Evolutionary conservation across 2,797 vertebrate genomes (phyloP), one percentile per base, ranked within the genome.

Genomic region (Heterohyrax brucei): DNA sequence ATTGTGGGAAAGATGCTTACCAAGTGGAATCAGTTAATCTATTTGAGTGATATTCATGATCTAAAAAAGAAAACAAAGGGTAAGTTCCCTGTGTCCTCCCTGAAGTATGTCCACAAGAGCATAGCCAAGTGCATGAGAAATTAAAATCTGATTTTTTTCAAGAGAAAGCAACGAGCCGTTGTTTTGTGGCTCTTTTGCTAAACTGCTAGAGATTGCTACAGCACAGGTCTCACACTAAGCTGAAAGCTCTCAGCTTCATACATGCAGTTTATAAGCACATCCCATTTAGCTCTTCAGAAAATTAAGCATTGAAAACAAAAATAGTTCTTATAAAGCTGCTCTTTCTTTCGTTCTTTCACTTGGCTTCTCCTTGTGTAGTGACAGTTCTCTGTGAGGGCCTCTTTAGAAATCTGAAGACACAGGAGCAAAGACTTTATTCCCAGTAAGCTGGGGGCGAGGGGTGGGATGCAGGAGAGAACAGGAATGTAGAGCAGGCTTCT

Each of bases 401-500:
- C 70, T 95, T 93, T 92, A 86, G 39, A 95, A 76, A 77, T 61
- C 95, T 75, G 78, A 89, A 66, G 39, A 7, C 68, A 0, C 0
- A 7, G 33, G 28, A 2, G 21, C 24, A 64, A 93, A 33, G 14
- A 96, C 92, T 85, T 62, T 85, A 92, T 83, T 96, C 59, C 94
- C 94, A 97, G 88, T 82, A 95, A 93, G 82, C 73, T 0, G 30
- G 64, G 68, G 50, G 66, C 79, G 66, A 89, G 78, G 39, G 16
- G 73, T 12, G 30, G 22, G 13, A 0, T 26, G 14, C 26, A 81
- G 7, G 56, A 93, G 62, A 81, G 84, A 97, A 84, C 44, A 93
- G 70, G 96, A 97, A 97, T 94, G 84, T 85, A 70, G 64, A 89
- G 26, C 62, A 93, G 94, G 61, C 21, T 95, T 81, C 68, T 50